These are phyloP conservation scores for Junonia oenone DNA, from an alignment of 2,888 invertebrate species.

Conservation along the genomic window DNA sequence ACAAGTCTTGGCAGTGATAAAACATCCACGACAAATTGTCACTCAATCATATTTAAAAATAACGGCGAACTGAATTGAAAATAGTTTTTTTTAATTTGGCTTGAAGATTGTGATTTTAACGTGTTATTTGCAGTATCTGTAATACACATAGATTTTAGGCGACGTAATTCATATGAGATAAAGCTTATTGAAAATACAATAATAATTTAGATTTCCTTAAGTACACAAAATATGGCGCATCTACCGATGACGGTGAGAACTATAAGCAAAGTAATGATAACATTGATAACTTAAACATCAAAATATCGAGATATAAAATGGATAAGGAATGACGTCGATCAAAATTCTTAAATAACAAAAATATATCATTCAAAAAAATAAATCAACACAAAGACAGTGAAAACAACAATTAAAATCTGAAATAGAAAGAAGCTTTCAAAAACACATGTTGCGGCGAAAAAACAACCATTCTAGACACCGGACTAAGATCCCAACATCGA, in stretches of 20 bases:
- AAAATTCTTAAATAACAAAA: neutral
- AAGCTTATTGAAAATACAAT: no score
- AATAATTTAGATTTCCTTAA: no score
- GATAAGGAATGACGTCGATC: no score
- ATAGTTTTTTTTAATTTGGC: neutral
- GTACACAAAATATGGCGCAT: no score
- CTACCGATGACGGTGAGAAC: no score
- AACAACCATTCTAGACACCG: conserved; percentile 3
- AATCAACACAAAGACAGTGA: neutral
- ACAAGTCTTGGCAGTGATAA: conserved; percentile 17
- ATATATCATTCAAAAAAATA: neutral
- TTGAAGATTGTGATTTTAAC: neutral
- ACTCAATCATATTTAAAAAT: conserved; percentile 14
- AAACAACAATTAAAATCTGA: neutral
- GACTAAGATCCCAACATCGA: neutral
- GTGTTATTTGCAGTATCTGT: neutral
- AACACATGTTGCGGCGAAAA: conserved; percentile 5
- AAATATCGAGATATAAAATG: no score
- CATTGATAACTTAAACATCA: no score
- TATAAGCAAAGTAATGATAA: no score
- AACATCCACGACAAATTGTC: conserved; percentile 17
- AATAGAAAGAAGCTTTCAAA: neutral
- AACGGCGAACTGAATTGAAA: neutral
- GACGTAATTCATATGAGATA: no score
- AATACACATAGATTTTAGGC: neutral